Evolutionary conservation across 2,797 vertebrate species (phyloP).

Genomic region (Hypotaenidia philippensis): DNA sequence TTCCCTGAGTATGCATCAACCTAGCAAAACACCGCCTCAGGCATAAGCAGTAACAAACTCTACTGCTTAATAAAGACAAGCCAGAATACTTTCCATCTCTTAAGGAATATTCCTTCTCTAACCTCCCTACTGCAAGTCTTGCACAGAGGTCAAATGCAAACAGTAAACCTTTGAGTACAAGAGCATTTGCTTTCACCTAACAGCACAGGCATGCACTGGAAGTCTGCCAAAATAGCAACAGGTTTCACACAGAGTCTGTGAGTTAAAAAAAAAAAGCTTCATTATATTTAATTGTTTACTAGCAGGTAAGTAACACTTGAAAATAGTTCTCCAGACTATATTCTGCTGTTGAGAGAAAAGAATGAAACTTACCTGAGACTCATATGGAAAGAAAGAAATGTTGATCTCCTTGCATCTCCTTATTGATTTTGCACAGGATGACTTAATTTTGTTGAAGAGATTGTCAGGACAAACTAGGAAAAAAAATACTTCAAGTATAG

Average conservation of each 20-base stretch:
- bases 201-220: background rate
- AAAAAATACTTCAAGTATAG: background rate
- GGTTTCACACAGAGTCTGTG: background rate
- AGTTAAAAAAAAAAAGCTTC: background rate
- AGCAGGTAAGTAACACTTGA: background rate
- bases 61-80: background rate
- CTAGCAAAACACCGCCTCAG: background rate
- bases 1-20: background rate
- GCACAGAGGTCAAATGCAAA: background rate
- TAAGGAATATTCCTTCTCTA: background rate
- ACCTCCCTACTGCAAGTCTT: background rate
- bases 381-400: constrained; percentile 92
- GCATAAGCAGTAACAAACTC: background rate
- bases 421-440: constrained; percentile 89
- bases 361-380: constrained; percentile 87
- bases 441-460: constrained; percentile 93
- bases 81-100: background rate
- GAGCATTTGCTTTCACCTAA: background rate
- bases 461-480: constrained; percentile 89
- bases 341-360: background rate
- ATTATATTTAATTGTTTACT: background rate
- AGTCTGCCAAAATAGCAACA: background rate
- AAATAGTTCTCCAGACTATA: background rate
- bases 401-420: constrained; percentile 94
- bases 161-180: background rate